phyloP scores from a whole-genome alignment of 1,140 invertebrate genomes.

The Euura lappo region DNA sequence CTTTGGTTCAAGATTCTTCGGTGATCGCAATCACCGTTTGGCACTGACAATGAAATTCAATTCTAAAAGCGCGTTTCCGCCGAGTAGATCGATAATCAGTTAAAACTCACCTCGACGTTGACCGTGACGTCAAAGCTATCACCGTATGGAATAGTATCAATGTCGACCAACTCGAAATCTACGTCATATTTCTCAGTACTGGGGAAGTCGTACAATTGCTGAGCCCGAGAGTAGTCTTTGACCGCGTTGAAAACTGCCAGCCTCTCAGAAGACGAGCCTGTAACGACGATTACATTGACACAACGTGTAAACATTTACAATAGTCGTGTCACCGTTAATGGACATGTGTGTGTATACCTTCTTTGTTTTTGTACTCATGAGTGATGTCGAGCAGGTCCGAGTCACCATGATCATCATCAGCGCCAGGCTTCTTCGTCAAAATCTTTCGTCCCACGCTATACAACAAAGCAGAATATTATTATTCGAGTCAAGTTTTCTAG shows the following conservation, averaged over 20 bases:
- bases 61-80: no score
- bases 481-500: no score
- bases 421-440: slow-evolving; percentile 72
- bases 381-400: slow-evolving; percentile 73
- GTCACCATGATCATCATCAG: slow-evolving; percentile 68
- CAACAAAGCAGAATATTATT: no score
- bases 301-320: slow-evolving; percentile 1
- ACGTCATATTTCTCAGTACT: slow-evolving; percentile 67
- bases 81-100: background rate
- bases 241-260: slow-evolving; percentile 70
- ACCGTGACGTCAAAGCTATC: slow-evolving; percentile 71
- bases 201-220: slow-evolving; percentile 67
- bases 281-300: background rate
- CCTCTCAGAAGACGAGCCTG: slow-evolving; percentile 66
- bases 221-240: slow-evolving; percentile 63
- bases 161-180: slow-evolving; percentile 71
- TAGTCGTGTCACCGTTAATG: background rate
- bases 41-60: no score
- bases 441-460: slow-evolving; percentile 74
- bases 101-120: slow-evolving; percentile 63
- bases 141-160: slow-evolving; percentile 71
- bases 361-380: slow-evolving; percentile 72
- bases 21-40: no score
- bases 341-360: slow-evolving; percentile 55
- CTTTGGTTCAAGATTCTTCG: no score